A percentile compares a stretch with the other conserved stretches of the same genome.
Conservation (phyloP, 2,888 invertebrate genomes). For the Bibio marci region DNA sequence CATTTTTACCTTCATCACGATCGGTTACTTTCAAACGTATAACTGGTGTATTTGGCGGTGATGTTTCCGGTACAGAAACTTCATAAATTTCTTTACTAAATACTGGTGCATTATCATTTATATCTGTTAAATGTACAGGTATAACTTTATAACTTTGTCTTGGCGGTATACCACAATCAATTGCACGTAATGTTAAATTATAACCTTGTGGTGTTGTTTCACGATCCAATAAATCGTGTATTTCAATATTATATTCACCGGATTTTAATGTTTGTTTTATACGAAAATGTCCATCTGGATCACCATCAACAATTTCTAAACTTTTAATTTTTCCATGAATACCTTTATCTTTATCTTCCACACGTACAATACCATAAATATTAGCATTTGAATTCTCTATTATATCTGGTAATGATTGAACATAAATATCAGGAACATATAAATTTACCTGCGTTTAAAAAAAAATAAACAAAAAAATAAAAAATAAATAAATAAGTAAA, state of each 20-base stretch:
- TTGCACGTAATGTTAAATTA: slow-evolving; percentile 71
- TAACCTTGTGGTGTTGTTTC: slow-evolving; percentile 65
- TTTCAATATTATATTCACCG: slow-evolving; percentile 65
- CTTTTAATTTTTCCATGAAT: slow-evolving; percentile 67
- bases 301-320: slow-evolving; percentile 75
- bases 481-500: too few species aligned
- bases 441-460: slow-evolving; percentile 49
- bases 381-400: slow-evolving; percentile 65
- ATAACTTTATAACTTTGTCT: slow-evolving; percentile 63
- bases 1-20: slow-evolving; percentile 66
- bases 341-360: slow-evolving; percentile 68
- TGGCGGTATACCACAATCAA: slow-evolving; percentile 66
- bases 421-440: slow-evolving; percentile 67
- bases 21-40: slow-evolving; percentile 76
- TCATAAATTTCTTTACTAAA: slow-evolving; percentile 77
- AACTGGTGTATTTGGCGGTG: slow-evolving; percentile 76
- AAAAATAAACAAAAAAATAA: not conserved
- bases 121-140: slow-evolving; percentile 62
- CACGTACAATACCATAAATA: slow-evolving; percentile 78
- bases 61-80: slow-evolving; percentile 72
- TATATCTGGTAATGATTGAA: slow-evolving; percentile 62
- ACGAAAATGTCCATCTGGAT: slow-evolving; percentile 76
- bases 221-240: slow-evolving; percentile 59
- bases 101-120: slow-evolving; percentile 73
- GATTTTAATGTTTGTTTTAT: slow-evolving; percentile 43